Conservation (phyloP, 23 tunicate species). For the Trididemnum nubilum region DNA sequence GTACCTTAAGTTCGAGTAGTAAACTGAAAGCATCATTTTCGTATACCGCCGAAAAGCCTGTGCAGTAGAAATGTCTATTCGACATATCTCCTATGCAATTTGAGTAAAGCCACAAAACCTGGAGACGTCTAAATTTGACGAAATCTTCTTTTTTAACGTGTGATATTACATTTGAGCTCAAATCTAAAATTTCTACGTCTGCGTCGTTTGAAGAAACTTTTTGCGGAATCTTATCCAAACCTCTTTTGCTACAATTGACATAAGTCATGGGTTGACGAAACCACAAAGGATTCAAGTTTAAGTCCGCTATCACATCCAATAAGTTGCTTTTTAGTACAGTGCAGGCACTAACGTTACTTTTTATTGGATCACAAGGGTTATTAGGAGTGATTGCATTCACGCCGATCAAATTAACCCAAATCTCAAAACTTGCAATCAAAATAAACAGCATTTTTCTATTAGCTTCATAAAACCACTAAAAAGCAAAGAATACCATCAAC, state of each 20-base stretch:
- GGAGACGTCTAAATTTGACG: background rate
- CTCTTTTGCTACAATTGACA: conserved; percentile 3
- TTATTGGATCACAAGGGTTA: conserved; percentile 1
- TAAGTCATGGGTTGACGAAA: too few relatives aligned
- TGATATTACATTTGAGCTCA: background rate
- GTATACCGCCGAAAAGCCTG: background rate
- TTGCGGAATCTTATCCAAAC: background rate
- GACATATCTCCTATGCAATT: background rate
- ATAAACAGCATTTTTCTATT: too few relatives aligned
- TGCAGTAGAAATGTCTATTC: background rate
- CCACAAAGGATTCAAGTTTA: background rate
- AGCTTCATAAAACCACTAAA: too few relatives aligned
- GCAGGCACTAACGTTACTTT: background rate
- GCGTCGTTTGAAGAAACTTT: background rate
- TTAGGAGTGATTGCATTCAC: background rate
- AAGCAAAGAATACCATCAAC: too few relatives aligned
- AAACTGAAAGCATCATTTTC: background rate
- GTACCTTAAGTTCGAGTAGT: background rate
- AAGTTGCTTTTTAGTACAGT: background rate
- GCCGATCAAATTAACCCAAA: too few relatives aligned
- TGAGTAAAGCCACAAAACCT: background rate
- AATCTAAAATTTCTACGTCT: background rate
- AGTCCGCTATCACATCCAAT: background rate
- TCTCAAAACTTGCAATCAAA: too few relatives aligned
- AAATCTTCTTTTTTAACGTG: background rate